Evolutionary conservation across 2,797 vertebrate genomes (phyloP).

Genomic region (Brachyrhaphis roseni): DNA sequence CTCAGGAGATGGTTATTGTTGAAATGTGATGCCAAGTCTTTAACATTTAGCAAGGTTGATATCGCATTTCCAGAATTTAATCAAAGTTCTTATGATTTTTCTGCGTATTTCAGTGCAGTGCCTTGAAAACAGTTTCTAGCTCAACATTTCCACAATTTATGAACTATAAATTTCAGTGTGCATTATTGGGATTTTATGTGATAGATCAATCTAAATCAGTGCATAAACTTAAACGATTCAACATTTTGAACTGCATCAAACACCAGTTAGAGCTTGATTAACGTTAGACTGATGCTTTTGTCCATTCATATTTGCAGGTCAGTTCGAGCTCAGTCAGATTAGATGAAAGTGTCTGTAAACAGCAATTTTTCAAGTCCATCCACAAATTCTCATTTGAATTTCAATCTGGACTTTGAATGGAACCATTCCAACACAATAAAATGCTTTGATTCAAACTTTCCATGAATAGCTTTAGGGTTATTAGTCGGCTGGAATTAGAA

Average conservation of each 20-base stretch:
- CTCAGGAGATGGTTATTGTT: constrained; percentile 4
- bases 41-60: constrained; percentile 11
- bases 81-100: constrained; percentile 14
- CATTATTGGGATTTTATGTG: not conserved
- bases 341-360: not conserved
- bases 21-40: constrained; percentile 8
- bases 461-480: not conserved
- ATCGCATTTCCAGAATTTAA: constrained; percentile 6
- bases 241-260: not conserved
- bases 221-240: not conserved
- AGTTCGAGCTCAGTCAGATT: not conserved
- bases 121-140: not conserved
- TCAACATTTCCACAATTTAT: not conserved
- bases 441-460: not conserved
- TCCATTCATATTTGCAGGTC: not conserved
- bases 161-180: not conserved
- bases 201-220: not conserved
- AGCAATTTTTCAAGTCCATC: not conserved
- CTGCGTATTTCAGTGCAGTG: constrained; percentile 4
- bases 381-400: not conserved
- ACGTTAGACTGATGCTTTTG: not conserved
- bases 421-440: not conserved
- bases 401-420: not conserved
- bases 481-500: not conserved
- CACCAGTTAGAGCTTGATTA: not conserved